Percentiles rank a stretch among this genome's conserved stretches.
Evolutionary conservation across 1,140 invertebrate genomes (phyloP).

Genomic region (Steinernema feltiae): DNA sequence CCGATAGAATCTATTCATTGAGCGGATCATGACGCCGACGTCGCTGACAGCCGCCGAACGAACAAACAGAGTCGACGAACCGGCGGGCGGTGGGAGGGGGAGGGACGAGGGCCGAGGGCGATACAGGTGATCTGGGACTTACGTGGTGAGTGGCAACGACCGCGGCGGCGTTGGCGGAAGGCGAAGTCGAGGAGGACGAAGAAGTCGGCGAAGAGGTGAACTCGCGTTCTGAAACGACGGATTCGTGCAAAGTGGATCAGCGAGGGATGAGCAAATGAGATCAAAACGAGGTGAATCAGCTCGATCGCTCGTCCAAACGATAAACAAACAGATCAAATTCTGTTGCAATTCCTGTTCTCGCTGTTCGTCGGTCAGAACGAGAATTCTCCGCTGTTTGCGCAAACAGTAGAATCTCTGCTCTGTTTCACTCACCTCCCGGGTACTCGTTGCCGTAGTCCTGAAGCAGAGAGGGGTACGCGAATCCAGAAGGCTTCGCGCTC

Average conservation of each 20-base stretch:
- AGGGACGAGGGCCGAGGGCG: background rate
- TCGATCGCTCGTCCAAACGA: no score
- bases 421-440: background rate
- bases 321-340: no score
- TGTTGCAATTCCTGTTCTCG: no score
- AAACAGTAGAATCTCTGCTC: background rate
- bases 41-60: background rate
- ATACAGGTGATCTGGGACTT: background rate
- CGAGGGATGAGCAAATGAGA: no score
- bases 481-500: background rate
- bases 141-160: background rate
- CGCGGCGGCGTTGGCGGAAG: background rate
- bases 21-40: conserved; percentile 1
- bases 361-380: no score
- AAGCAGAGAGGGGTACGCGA: background rate
- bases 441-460: background rate
- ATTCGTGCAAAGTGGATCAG: no score
- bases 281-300: no score
- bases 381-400: no score
- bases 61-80: background rate
- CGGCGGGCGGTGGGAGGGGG: background rate
- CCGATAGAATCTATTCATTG: background rate
- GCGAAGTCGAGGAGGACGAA: no score
- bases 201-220: background rate
- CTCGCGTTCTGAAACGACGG: background rate